A percentile compares a stretch with the other conserved stretches of the same genome.
Evolutionary conservation across 2,888 invertebrate species (phyloP).

Genomic region (Lasioglossum vierecki): DNA sequence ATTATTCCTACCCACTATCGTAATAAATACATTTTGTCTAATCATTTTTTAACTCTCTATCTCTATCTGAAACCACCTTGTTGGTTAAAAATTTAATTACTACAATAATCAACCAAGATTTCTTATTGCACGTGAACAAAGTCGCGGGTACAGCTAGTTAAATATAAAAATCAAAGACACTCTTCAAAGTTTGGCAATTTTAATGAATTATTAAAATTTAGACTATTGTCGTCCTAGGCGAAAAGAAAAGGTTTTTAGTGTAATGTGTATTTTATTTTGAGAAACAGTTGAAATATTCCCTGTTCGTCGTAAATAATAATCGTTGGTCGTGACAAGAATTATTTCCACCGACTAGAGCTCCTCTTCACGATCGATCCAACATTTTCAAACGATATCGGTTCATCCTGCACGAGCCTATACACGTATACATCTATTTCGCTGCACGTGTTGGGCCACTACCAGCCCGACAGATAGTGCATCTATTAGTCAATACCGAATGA

Average conservation of each 20-base stretch:
- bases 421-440: conserved; percentile 46
- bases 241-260: background rate
- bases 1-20: no score
- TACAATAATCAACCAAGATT: no score
- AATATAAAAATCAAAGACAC: background rate
- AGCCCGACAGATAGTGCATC: conserved; percentile 71
- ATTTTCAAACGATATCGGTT: conserved; percentile 36
- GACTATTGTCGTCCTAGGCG: background rate
- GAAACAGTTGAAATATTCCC: background rate
- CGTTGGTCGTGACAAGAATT: background rate
- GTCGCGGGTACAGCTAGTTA: no score
- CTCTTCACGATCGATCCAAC: conserved; percentile 18
- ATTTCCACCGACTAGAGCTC: conserved; percentile 8
- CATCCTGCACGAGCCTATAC: conserved; percentile 22
- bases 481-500: conserved; percentile 78
- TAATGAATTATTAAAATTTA: background rate
- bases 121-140: no score
- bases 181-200: background rate
- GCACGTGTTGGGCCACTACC: conserved; percentile 36
- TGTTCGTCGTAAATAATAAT: background rate
- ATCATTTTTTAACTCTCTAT: no score
- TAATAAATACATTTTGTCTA: no score
- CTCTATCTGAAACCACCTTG: no score
- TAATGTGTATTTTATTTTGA: background rate
- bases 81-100: no score